phyloP scores from a whole-genome alignment of 2,888 invertebrate genomes.

The Synergus japonicus region DNA sequence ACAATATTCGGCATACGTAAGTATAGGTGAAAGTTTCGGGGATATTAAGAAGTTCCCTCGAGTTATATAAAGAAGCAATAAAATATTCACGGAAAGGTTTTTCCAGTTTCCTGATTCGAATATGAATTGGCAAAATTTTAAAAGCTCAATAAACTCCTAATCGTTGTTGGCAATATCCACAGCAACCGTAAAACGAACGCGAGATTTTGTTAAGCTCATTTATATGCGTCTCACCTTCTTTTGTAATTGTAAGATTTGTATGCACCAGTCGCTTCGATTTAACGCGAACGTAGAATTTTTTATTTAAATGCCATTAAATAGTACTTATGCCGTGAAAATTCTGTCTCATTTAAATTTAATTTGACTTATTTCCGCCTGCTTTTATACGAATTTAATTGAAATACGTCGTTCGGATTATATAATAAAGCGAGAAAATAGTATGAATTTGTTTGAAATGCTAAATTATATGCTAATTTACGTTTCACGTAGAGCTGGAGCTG shows the following conservation, averaged over 20 bases:
- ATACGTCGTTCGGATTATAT: neutral
- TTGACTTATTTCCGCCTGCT: neutral
- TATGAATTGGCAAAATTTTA: neutral
- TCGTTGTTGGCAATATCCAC: conserved; percentile 33
- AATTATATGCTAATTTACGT: neutral
- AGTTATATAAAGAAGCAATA: conserved; percentile 34
- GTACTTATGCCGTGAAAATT: conserved; percentile 29
- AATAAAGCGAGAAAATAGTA: neutral
- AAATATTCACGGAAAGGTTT: conserved; percentile 21
- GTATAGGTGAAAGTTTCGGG: neutral
- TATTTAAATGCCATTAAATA: conserved; percentile 39
- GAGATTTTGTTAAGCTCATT: conserved; percentile 44
- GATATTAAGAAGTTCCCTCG: conserved; percentile 8
- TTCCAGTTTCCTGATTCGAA: neutral
- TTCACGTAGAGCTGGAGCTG: neutral
- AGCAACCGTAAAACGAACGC: neutral
- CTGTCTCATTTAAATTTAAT: conserved; percentile 6
- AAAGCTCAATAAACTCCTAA: conserved; percentile 40
- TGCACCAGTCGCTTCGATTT: conserved; percentile 45
- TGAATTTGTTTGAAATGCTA: neutral
- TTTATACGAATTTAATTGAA: neutral
- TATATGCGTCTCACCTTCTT: conserved; percentile 44
- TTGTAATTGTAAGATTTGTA: conserved; percentile 52
- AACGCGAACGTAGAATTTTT: conserved; percentile 35
- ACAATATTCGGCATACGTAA: neutral